A percentile compares a stretch with the other conserved stretches of the same genome.
Evolutionary conservation across 2,113 vertebrate genomes (phyloP).

Genomic region (Antechinus stuartii): DNA sequence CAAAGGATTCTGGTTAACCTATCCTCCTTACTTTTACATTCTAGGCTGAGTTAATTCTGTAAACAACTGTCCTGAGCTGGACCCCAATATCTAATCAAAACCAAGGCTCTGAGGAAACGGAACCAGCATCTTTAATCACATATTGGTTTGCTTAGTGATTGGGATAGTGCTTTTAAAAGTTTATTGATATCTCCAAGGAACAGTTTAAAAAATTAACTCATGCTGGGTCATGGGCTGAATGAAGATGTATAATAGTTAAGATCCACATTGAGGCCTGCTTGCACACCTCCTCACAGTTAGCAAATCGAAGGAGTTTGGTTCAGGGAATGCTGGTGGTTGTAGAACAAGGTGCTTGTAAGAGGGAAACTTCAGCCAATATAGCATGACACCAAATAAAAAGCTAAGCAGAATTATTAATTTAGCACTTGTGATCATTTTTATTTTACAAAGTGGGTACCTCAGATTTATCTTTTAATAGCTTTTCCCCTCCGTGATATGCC

Average conservation of each 20-base stretch:
- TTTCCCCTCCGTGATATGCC: constrained; percentile 63
- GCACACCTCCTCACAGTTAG: fast-evolving
- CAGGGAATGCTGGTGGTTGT: not conserved
- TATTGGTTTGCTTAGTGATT: constrained; percentile 21
- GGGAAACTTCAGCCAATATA: constrained; percentile 32
- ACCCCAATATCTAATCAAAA: constrained; percentile 20
- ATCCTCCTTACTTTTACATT: constrained; percentile 43
- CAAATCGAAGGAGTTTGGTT: not conserved
- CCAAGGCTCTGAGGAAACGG: constrained; percentile 3
- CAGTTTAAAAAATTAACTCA: constrained; percentile 49
- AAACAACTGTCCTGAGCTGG: not conserved
- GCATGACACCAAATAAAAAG: constrained; percentile 31
- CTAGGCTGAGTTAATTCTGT: not conserved
- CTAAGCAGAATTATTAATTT: constrained; percentile 57
- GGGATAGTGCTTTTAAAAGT: constrained; percentile 29
- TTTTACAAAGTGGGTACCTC: constrained; percentile 59
- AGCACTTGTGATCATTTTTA: constrained; percentile 56
- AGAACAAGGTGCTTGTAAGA: constrained; percentile 50
- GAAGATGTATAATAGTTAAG: fast-evolving
- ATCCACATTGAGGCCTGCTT: fast-evolving
- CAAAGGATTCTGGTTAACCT: constrained; percentile 54
- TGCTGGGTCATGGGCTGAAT: not conserved
- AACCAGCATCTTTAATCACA: not conserved
- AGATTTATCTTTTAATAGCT: constrained; percentile 71
- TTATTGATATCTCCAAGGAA: constrained; percentile 15